Base-by-base conservation (phyloP, 2,888 invertebrate genomes). In the Sabatieria punctata region DNA sequence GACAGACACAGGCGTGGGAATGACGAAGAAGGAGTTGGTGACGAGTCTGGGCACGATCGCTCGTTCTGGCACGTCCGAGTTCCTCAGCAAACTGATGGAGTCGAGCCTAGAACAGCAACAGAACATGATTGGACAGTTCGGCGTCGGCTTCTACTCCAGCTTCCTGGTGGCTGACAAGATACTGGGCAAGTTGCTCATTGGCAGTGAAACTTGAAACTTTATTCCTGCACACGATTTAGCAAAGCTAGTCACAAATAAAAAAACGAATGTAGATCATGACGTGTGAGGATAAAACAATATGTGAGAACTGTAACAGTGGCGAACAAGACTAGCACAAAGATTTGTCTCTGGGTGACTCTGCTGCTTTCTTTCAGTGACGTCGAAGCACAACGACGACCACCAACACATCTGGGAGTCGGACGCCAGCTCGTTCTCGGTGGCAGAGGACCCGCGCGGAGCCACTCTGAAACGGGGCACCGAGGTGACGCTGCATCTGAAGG, bases 381-480 rank as follows among this genome's bases (percentile, higher is more conserved):
- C 89, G 15, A 97, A 97, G 69, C 78, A 88, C 70, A 89, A 91
- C 67, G 80, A 80, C 57, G 91, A 89, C 66, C 75, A 75, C 52
- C 97, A 97, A 68, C 81, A 89, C 71, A 81, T 97, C 59, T 97
- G 97, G 97, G 89, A 95, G 69, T 91, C 91, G 1, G 93, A 97
- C 72, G 85, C 95, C 25, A 73, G 72, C 55, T 77, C 82, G 52
- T 99, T 85, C 73, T 80, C 77, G 60, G 82, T 97, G 55, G 79
- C 77, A 6, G 81, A 83, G 60, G 97, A 97, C 75, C 95, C 97
- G 33, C 77, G 95, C 56, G 61, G 91, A 1, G 74, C 84, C 68
- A 83, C 88, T 2, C 75, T 97, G 25, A 78, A 78, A 60, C 79
- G 97, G 58, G 97, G 91, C 65, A 81, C 88, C 15, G 79, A 61